These are phyloP conservation scores for Bambusicola thoracicus DNA, from an alignment of 2,113 vertebrate species.

Conservation along the genomic window DNA sequence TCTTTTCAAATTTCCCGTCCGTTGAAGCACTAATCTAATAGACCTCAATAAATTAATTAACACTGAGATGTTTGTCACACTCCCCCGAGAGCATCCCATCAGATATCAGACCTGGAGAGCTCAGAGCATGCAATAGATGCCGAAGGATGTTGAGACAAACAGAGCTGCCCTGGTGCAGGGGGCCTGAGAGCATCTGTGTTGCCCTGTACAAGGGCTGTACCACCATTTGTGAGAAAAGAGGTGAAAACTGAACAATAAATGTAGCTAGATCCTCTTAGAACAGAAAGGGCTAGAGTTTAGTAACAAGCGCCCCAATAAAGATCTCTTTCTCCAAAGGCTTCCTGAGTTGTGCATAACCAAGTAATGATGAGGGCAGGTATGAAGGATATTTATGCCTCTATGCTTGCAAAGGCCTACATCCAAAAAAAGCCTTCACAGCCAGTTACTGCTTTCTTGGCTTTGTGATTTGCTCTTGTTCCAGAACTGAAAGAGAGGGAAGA, in stretches of 20 bases:
- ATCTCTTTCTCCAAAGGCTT: neutral
- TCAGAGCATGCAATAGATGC: neutral
- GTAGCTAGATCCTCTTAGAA: neutral
- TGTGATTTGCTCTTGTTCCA: neutral
- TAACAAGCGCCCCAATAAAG: neutral
- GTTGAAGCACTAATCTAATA: neutral
- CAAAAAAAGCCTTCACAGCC: neutral
- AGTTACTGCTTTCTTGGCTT: neutral
- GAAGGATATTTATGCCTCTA: neutral
- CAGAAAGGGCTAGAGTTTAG: neutral
- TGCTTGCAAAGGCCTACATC: neutral
- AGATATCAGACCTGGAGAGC: neutral
- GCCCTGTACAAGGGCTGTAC: neutral
- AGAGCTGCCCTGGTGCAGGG: neutral
- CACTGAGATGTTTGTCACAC: neutral
- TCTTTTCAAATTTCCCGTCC: neutral
- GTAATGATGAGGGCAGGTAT: neutral
- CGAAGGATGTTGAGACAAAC: neutral
- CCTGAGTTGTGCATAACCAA: neutral
- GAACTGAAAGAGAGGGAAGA: neutral
- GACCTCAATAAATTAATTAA: neutral
- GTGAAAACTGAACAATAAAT: neutral
- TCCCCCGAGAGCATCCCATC: neutral
- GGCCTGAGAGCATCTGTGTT: rapidly evolving
- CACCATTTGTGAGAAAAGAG: neutral